Evolutionary conservation across 2,113 vertebrate genomes (phyloP), one percentile per base, ranked within the genome.

Genomic region (Channa argus): DNA sequence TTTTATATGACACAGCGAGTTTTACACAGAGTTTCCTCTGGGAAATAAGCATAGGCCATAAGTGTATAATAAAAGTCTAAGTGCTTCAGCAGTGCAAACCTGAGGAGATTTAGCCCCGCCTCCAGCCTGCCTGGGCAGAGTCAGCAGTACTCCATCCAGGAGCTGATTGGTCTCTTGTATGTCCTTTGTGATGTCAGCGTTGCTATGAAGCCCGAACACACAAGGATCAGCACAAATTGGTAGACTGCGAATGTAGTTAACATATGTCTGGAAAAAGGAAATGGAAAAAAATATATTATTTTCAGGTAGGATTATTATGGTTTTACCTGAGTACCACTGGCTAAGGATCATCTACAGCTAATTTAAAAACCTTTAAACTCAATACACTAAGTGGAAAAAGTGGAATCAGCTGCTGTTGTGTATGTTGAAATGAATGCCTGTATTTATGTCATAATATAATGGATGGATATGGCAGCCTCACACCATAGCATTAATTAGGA

Each of bases 101-200:
- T 98, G 96, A 73, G 97, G 92, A 56, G 96, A 97, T 66, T 96
- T 97, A 58, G 92, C 95, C 74, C 93, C 92, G 38, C 94, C 95
- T 14, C 94, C 94, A 11, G 93, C 90, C 92, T 97, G 94, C 76
- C 97, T 94, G 8, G 96, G 97, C 73, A 98, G 90, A 50, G 97
- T 99, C 83, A 96, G 86, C 74, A 99, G 91, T 39, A 98, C 95
- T 38, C 96, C 96, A 6, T 92, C 87, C 63, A 98, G 94, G 8
- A 98, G 95, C 84, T 96, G 95, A 89, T 96, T 97, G 74, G 97
- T 98, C 89, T 98, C 97, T 82, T 97, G 96, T 91, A 97, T 97
- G 80, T 99, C 96, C 82, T 97, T 98, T 5, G 96, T 96, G 89
- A 99, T 98, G 79, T 98, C 96, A 6, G 95, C 96, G 2, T 98